Conservation (phyloP, 2,797 vertebrate species). For the Emys orbicularis region DNA sequence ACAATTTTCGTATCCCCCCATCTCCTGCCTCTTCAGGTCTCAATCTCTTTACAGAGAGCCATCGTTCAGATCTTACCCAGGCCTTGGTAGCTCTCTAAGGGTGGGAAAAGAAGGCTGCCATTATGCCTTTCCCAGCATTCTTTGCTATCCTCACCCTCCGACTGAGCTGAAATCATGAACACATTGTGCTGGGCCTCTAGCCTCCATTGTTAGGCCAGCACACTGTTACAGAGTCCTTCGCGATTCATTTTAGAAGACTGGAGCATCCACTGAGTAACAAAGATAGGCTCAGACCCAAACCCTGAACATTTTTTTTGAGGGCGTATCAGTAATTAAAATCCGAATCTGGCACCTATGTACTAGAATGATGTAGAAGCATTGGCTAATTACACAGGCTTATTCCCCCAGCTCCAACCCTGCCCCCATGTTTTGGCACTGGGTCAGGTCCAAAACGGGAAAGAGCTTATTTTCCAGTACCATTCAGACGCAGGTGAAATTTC, state of each 20-base stretch:
- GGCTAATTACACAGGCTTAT: background rate
- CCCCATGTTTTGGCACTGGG: background rate
- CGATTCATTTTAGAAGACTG: background rate
- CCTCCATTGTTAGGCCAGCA: background rate
- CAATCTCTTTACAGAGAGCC: too few relatives aligned
- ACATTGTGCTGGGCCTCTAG: background rate
- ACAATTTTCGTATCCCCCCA: too few relatives aligned
- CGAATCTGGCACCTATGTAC: background rate
- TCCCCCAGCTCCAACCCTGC: background rate
- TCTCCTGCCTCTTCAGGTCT: too few relatives aligned
- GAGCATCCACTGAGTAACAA: background rate
- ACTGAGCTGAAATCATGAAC: background rate
- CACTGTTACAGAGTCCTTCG: background rate
- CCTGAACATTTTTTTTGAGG: background rate
- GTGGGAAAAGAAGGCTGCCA: too few relatives aligned
- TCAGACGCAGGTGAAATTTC: background rate
- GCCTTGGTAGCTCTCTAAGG: too few relatives aligned
- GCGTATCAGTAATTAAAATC: background rate
- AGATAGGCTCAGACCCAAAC: background rate
- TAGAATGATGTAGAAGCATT: background rate
- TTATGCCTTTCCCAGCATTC: background rate
- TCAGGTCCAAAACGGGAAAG: background rate
- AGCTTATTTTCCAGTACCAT: background rate
- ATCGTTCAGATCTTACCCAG: too few relatives aligned
- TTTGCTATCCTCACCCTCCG: background rate